Evolutionary conservation across 2,888 invertebrate species (phyloP), one percentile per base, ranked within the genome.

Genomic region (Drosophila borealis): DNA sequence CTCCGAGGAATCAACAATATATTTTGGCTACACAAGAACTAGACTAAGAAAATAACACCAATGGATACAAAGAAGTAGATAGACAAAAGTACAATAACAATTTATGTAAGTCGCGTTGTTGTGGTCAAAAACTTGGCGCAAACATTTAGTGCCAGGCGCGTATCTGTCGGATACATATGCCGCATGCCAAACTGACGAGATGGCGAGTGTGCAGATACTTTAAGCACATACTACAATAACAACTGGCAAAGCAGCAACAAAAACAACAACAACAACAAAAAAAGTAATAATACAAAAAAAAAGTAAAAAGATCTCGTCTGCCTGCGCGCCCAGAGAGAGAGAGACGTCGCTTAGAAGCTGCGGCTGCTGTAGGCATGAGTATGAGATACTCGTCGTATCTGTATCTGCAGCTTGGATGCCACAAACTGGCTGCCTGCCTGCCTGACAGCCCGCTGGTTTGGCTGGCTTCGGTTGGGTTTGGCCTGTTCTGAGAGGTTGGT

Each of bases 271-370:
- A 60, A 41, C 29, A 64, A 46, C 42, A 50, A 55, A 42, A 25
- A 33, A 41, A 66, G 55, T 71, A 72, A 67, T 62, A 72, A 75
- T 45, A 76, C 8, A 8, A 29, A 29, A 29, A 29, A 61, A 74
- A 77, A 33, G 44, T 72, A 49, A 67, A 72, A 72, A 77, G 67
- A 77, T 77, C 78, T 71, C 71, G 57, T 75, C 50, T 45, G 63
- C 72, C 45, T 17, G 46, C 41, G 42, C 34, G 53, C 48, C 51
- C n/a, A 17, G 14, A 44, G 34, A 55, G 21, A 50, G 25, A 49
- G 42, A 54, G 61, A 55, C 29, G 37, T 33, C 49, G 57, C 59
- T 71, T 70, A 46, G 71, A 70, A 59, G 57, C 75, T 55, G 71
- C 44, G 41, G 29, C 42, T 10, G 14, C 10, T 13, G 21, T 41